A percentile compares a stretch with the other conserved stretches of the same genome.
Evolutionary conservation across 2,797 vertebrate genomes (phyloP).

Genomic region (Pteronotus mesoamericanus): DNA sequence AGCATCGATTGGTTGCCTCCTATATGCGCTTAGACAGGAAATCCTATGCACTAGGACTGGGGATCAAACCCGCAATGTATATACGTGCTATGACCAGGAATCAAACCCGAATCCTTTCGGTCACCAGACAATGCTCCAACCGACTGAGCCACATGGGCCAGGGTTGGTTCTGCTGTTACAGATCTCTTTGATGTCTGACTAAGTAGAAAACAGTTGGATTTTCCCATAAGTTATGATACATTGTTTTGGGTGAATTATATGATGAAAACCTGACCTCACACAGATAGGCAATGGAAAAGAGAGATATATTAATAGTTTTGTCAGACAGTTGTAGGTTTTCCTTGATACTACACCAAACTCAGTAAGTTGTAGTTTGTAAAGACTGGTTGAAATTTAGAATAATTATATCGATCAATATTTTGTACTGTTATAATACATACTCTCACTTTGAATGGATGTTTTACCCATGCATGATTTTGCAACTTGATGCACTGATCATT

Average conservation of each 20-base stretch:
- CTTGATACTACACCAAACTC: slow-evolving; percentile 11
- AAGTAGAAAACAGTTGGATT: neutral
- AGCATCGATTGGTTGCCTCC: neutral
- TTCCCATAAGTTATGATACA: neutral
- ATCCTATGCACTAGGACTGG: no score
- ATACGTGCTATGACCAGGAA: neutral
- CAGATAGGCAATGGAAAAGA: neutral
- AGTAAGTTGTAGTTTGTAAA: neutral
- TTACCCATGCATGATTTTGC: neutral
- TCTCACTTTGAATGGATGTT: neutral
- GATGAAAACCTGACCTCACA: neutral
- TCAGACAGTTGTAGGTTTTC: neutral
- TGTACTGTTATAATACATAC: neutral
- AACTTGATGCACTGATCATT: neutral
- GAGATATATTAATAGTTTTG: slow-evolving; percentile 3
- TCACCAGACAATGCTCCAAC: neutral
- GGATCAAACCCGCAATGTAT: neutral
- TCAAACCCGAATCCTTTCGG: neutral
- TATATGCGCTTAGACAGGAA: neutral
- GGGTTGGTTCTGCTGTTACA: neutral
- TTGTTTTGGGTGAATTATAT: neutral
- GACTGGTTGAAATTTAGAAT: neutral
- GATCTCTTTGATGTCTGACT: neutral
- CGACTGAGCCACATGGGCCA: no score
- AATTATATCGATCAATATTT: slow-evolving; percentile 4